Percentiles rank a stretch among this genome's conserved stretches.
These are phyloP conservation scores for Byasa hedistus DNA, from an alignment of 2,888 invertebrate genomes.

Conservation along the genomic window DNA sequence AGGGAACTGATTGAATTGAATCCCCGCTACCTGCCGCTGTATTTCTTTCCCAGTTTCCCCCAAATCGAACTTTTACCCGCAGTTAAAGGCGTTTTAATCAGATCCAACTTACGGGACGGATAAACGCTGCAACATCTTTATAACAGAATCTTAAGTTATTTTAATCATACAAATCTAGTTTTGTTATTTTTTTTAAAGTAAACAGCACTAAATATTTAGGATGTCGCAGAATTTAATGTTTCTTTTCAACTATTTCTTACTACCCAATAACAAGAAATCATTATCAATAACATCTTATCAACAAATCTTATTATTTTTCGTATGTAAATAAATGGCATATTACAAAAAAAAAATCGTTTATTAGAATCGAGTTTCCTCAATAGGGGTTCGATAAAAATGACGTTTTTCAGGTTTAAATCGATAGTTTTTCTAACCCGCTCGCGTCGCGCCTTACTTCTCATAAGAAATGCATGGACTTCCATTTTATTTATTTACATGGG, in stretches of 20 bases:
- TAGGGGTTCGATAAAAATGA: slow-evolving; percentile 46
- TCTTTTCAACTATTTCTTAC: too few relatives aligned
- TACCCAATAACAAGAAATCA: too few relatives aligned
- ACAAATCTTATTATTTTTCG: too few relatives aligned
- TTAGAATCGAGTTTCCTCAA: neutral
- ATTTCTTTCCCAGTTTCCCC: slow-evolving; percentile 73
- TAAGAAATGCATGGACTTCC: slow-evolving; percentile 74
- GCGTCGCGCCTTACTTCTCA: slow-evolving; percentile 54
- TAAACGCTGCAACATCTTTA: slow-evolving; percentile 48
- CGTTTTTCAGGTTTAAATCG: slow-evolving; percentile 50
- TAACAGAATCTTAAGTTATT: too few relatives aligned
- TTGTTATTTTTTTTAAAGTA: too few relatives aligned
- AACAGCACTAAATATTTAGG: too few relatives aligned
- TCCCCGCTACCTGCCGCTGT: slow-evolving; percentile 66
- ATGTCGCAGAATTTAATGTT: too few relatives aligned
- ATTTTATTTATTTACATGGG: slow-evolving; percentile 79
- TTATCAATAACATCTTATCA: too few relatives aligned
- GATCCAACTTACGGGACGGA: slow-evolving; percentile 73
- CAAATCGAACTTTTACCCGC: slow-evolving; percentile 74
- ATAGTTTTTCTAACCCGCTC: slow-evolving; percentile 67
- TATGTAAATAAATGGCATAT: too few relatives aligned
- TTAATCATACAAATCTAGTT: too few relatives aligned
- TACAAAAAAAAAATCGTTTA: too few relatives aligned
- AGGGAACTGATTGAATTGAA: slow-evolving; percentile 78
- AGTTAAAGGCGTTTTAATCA: slow-evolving; percentile 78